Base-by-base conservation (phyloP, 2,888 invertebrate species). In the Leptinotarsa peninsularis region DNA sequence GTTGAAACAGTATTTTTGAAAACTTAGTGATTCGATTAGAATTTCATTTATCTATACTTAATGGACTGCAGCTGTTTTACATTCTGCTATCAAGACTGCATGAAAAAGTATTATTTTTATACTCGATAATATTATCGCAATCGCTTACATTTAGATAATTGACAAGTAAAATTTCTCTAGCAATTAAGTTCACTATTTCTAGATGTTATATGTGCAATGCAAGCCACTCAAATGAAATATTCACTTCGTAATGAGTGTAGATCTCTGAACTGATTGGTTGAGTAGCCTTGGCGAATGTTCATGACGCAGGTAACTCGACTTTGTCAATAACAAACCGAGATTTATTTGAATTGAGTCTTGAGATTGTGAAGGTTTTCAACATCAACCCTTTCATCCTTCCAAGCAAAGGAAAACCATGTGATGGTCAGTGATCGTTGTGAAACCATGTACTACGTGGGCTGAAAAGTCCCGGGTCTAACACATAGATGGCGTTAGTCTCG, bases 31-130 rank as follows among this genome's bases (percentile, higher is more conserved):
- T 80, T 78, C 73, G 80, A 79, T 79, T 74, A 76, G 67, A 73
- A 72, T 66, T 70, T 69, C 75, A 76, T 70, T 78, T 80, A 80
- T 81, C 77, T 71, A 58, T 68, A 73, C 72, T 73, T 81, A 81
- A 81, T 80, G 81, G 80, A 79, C 73, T 77, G 80, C 79, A 80
- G 79, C 78, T 79, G 81, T 81, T 81, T 81, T 81, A 79, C 80
- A 78, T 80, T 81, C 72, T 69, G 75, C 76, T 79, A 81, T 81
- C 81, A 67, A 63, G 43, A 66, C 70, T 73, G 79, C 73, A 81
- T 73, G 74, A 80, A 81, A 81, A 80, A 75, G 74, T 76, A 74
- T 79, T 76, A 74, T 78, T 78, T 76, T 76, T 78, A 79, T 76
- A 75, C 70, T 43, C 71, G 81, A 81, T 82, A 80, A 73, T 71